Evolutionary conservation across 2,113 vertebrate genomes (phyloP).

Genomic region (Actinemys pallida): DNA sequence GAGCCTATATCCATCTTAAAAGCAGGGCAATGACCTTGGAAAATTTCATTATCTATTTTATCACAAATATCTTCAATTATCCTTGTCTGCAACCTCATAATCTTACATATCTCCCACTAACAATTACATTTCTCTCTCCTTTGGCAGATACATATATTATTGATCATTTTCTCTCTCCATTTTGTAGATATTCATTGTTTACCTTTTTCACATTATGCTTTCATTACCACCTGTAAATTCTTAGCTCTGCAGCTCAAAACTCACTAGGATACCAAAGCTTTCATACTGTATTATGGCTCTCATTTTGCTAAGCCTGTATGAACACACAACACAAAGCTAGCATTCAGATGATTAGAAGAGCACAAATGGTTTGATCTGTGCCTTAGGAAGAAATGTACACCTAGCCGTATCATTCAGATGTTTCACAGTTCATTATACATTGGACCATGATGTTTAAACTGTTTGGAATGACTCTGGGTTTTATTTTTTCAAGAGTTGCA

Average conservation of each 20-base stretch:
- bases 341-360: background rate
- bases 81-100: background rate
- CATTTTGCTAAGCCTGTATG: background rate
- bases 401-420: background rate
- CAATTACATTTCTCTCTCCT: background rate
- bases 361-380: background rate
- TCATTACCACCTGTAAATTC: background rate
- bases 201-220: background rate
- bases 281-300: background rate
- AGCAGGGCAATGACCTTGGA: background rate
- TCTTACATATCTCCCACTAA: background rate
- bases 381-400: background rate
- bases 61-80: background rate
- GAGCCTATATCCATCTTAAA: background rate
- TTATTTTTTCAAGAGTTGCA: background rate
- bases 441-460: conserved; percentile 10
- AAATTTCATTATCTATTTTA: background rate
- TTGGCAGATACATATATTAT: background rate
- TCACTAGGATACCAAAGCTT: background rate
- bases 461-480: background rate
- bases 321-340: background rate
- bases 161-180: background rate
- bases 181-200: background rate
- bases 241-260: background rate
- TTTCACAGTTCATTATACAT: background rate